Evolutionary conservation across 2,113 vertebrate species (phyloP), one percentile per base, ranked within the genome.

Genomic region (Toxostoma redivivum): DNA sequence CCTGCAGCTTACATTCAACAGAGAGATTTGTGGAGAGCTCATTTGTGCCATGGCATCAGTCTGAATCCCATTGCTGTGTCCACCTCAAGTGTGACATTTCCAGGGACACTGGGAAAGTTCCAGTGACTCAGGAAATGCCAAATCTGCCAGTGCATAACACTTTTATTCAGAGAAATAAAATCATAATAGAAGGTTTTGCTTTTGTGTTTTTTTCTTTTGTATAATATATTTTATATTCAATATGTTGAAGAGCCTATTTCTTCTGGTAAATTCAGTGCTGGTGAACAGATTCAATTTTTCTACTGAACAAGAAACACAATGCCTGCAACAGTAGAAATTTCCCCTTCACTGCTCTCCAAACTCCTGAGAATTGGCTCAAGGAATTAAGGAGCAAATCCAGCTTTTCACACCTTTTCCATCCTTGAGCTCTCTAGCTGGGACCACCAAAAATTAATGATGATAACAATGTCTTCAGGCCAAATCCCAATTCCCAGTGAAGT

Each of bases 1-100:
- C 51, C 81, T 82, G 72, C 94, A 93, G 57, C 38, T 73, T 66
- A 93, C 96, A 92, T 95, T 96, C 90, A 92, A 48, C 77, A 66
- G 21, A 80, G 73, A 91, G 38, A 25, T 72, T 78, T 81, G 57
- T 93, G 60, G 65, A 62, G 77, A 61, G 31, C 17, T 80, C 23
- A 5, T 60, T 90, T 87, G 80, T 69, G 87, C 12, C 7, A 81
- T 11, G 57, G 54, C 50, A 58, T 72, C 69, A 53, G 22, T 24
- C 62, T 81, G 42, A 12, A 31, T 81, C 65, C 44, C 45, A 9
- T 18, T 47, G 42, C 24, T 44, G 35, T 28, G 15, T 27, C 81
- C 53, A 56, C 54, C 76, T 85, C 64, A 37, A 67, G 31, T 17
- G 37, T 31, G 38, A 83, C 37, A 74, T 47, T 78, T 48, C 61